Evolutionary conservation across 2,113 vertebrate genomes (phyloP), one percentile per base, ranked within the genome.

Genomic region (Poecile atricapillus): DNA sequence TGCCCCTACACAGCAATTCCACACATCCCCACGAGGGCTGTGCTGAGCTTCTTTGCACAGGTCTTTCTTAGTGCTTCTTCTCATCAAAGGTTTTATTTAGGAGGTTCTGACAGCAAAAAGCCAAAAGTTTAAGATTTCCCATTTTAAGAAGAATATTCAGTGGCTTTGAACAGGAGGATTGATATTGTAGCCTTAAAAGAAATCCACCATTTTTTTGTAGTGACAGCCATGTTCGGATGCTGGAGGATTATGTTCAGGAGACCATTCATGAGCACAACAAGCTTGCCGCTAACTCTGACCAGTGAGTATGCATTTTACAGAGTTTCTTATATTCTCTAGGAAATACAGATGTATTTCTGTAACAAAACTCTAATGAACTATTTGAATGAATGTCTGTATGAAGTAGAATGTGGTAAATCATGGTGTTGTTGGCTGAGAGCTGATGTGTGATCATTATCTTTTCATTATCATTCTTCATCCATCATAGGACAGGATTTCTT

Each of bases 221-320:
- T 96, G 99, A 99, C 89, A 99, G 99, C 92, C 99, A 99, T 4
- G 99, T 99, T 56, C 98, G 99, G 78, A 99, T 99, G 99, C 97
- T 99, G 95, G 99, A 99, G 96, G 99, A 99, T 64, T 99, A 98
- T 96, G 99, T 99, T 78, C 99, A 99, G 64, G 99, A 99, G 96
- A 99, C 99, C 11, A 99, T 99, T 95, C 98, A 99, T 47, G 99
- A 99, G 13, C 99, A 99, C 71, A 99, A 99, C 97, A 99, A 99
- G 50, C 97, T 99, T 96, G 99, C 99, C 55, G 99, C 99, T 44
- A 99, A 99, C 81, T 99, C 99, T 15, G 99, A 99, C 97, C 98
- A 99, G 99, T 99, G 92, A 98, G 99, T 98, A 94, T 79, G 24
- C 71, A 30, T 46, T 41, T 64, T 17, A 30, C 11, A 41, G 30